A percentile compares a stretch with the other conserved stretches of the same genome.
These are phyloP conservation scores for Pygoscelis adeliae DNA, from an alignment of 2,113 vertebrate species.

Conservation along the genomic window DNA sequence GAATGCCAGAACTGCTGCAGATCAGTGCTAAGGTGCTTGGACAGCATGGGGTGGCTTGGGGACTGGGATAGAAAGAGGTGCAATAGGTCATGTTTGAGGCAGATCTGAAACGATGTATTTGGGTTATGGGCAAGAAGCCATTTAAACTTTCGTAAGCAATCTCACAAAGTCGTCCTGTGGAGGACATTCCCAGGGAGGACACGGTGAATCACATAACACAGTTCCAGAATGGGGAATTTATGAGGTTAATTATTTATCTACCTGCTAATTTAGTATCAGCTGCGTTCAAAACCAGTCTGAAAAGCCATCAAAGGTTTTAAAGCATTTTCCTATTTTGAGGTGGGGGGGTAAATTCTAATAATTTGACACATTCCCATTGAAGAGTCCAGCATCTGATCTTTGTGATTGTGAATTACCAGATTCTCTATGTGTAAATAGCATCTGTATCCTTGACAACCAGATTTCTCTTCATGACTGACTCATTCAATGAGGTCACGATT, in stretches of 20 bases:
- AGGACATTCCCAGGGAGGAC: not conserved
- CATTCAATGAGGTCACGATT: slow-evolving; percentile 9
- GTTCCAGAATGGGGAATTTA: not conserved
- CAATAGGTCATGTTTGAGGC: not conserved
- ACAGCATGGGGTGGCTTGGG: not conserved
- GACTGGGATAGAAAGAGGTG: not conserved
- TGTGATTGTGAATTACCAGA: not conserved
- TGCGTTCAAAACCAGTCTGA: not conserved
- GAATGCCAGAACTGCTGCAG: not conserved
- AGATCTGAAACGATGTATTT: not conserved
- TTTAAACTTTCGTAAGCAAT: not conserved
- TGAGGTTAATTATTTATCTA: not conserved
- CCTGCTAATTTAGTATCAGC: not conserved
- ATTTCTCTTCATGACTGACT: not conserved
- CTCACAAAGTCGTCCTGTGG: not conserved
- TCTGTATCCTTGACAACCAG: slow-evolving; percentile 24
- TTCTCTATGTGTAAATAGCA: not conserved
- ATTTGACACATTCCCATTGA: not conserved
- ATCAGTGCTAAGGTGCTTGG: not conserved
- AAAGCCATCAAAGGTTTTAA: not conserved
- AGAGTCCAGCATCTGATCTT: not conserved
- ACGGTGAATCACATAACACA: not conserved
- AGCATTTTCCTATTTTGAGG: not conserved
- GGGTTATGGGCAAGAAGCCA: not conserved
- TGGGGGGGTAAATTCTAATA: not conserved